Evolutionary conservation across 2,797 vertebrate genomes (phyloP), one percentile per base, ranked within the genome.

Genomic region (Sebastolobus alascanus): DNA sequence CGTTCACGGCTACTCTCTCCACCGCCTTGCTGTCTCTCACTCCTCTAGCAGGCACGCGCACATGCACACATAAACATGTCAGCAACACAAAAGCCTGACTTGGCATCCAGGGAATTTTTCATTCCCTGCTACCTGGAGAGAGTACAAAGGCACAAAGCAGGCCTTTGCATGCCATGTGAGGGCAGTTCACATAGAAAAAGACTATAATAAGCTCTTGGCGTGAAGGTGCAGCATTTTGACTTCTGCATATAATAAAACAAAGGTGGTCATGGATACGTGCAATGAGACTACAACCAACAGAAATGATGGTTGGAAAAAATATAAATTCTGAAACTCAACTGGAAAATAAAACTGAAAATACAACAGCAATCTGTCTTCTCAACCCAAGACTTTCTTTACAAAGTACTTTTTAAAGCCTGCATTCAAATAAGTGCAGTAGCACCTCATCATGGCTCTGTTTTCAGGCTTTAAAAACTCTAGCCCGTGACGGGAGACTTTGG

Each of bases 111-210:
- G 68, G 78, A 79, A 59, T 84, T 68, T 75, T 84, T 79, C 52
- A 33, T 75, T 83, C 55, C 74, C 56, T 54, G 29, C 52, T 83
- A 83, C 77, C 80, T 91, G 91, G 85, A 89, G 68, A 29, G 75
- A 89, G 83, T 75, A 89, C 87, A 92, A 85, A 90, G 82, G 75
- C 77, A 68, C 37, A 76, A 72, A 63, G 55, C 73, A 69, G 75
- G 56, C 65, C 71, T 59, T 73, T 67, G 82, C 58, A 33, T 67
- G 78, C 71, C 54, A 64, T 77, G 50, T 14, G 74, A 92, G 68
- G 40, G 84, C 77, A 80, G 73, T 59, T 85, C 68, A 40, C 27
- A 56, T 50, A 58, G 46, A 82, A 75, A 80, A 70, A 56, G 16
- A 77, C 50, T 75, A 64, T 68, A 75, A 85, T 77, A 85, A 81